A percentile compares a stretch with the other conserved stretches of the same genome.
Evolutionary conservation across 2,113 vertebrate species (phyloP).

Genomic region (Montifringilla adamsi): DNA sequence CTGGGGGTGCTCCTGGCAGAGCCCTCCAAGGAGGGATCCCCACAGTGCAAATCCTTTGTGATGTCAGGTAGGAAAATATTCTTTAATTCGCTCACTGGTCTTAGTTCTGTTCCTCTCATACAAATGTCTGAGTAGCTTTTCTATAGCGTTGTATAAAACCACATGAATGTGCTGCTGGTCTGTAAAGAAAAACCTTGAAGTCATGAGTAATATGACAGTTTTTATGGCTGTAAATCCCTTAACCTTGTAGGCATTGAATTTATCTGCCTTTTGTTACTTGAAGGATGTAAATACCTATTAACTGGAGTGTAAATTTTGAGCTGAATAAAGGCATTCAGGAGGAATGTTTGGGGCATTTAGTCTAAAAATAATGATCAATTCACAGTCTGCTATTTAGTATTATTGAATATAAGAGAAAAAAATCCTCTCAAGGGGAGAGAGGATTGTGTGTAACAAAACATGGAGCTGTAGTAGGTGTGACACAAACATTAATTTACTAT

Average conservation of each 20-base stretch:
- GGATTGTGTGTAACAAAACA: rapidly evolving
- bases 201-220: neutral
- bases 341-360: neutral
- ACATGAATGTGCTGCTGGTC: neutral
- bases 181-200: neutral
- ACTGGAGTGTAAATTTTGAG: neutral
- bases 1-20: rapidly evolving
- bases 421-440: neutral
- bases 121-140: neutral
- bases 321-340: neutral
- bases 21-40: rapidly evolving
- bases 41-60: rapidly evolving
- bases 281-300: neutral
- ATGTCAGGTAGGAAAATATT: neutral
- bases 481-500: rapidly evolving
- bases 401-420: neutral
- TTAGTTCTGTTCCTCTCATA: rapidly evolving
- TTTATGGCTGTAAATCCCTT: neutral
- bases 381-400: neutral
- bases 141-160: neutral
- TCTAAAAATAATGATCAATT: neutral
- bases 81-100: rapidly evolving
- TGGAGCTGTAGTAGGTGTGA: neutral
- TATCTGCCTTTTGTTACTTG: neutral
- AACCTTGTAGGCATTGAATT: neutral